Conservation (phyloP, 2,797 vertebrate genomes). For the Bovichtus diacanthus region DNA sequence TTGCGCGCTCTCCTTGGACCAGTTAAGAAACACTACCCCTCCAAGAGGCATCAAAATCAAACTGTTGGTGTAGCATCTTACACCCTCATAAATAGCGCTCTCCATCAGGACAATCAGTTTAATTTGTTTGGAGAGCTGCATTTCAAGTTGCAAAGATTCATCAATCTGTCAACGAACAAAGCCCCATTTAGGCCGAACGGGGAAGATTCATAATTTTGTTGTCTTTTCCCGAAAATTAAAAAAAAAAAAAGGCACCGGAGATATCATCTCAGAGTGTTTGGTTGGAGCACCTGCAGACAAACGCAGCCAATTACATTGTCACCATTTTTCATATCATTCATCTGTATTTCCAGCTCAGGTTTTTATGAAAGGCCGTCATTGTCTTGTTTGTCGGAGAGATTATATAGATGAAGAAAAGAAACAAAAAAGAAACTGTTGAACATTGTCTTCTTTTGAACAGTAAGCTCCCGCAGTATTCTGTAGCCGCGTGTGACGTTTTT, state of each 20-base stretch:
- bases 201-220: not conserved
- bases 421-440: conserved; percentile 27
- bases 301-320: not conserved
- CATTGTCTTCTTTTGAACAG: conserved; percentile 25
- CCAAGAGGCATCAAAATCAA: conserved; percentile 32
- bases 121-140: conserved; percentile 27
- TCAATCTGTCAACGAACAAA: conserved; percentile 24
- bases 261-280: conserved; percentile 21
- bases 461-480: conserved; percentile 27
- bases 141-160: conserved; percentile 18
- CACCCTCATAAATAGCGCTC: conserved; percentile 4
- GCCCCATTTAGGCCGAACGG: not conserved
- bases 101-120: conserved; percentile 31
- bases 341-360: conserved; percentile 25
- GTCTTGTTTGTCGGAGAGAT: conserved; percentile 36
- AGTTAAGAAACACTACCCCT: conserved; percentile 24
- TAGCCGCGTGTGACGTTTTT: conserved; percentile 42
- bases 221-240: not conserved
- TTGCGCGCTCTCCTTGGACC: not conserved
- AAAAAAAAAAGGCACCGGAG: not conserved
- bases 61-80: conserved; percentile 15
- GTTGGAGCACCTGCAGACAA: not conserved
- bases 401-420: too few relatives aligned
- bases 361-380: conserved; percentile 35
- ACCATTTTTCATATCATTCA: not conserved